Base-by-base conservation (phyloP, 2,888 invertebrate species). In the Drosophila fungiperda region DNA sequence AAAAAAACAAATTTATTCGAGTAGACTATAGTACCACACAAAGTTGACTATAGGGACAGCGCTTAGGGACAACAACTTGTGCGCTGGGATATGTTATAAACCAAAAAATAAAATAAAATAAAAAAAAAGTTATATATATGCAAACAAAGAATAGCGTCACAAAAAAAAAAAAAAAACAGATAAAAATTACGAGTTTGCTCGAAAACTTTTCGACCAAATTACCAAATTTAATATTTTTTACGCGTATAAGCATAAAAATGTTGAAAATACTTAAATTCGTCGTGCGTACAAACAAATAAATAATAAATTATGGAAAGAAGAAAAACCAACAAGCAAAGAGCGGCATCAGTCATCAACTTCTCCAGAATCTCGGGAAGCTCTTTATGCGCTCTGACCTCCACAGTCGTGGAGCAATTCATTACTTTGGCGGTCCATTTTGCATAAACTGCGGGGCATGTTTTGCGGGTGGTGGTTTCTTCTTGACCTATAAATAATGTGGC, bases 401-500 rank as follows among this genome's bases (percentile, higher is more conserved):
- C 73, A 67, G 82, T 82, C 75, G 68, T 68, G 59, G 36, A 36
- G 61, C 70, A 68, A 78, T 80, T 90, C 82, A 80, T 84, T 87
- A 74, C 63, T 48, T 35, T 62, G 45, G 33, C 23, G 35, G 32
- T 42, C 53, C 71, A 72, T 77, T 86, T 83, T 75, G 78, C 82
- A 86, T 83, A 83, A 83, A 78, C 60, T 64, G 63, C n/a, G 32
- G 32, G 32, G 23, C 77, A 58, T 57, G 58, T 67, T 50, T 33
- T 50, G 33, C 53, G 48, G 26, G n/a, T 26, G 49, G 26, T 36
- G 26, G 26, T 36, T 57, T 67, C 36, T 52, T 69, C 64, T 73
- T 89, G 82, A 84, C 77, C 87, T 76, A 87, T 89, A 85, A 87
- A 89, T 89, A 89, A 87, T 77, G 75, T 77, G 79, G 68, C 74